A percentile compares a stretch with the other conserved stretches of the same genome.
Evolutionary conservation across 1,140 invertebrate species (phyloP).

Genomic region (Gonatopus flavifemur): DNA sequence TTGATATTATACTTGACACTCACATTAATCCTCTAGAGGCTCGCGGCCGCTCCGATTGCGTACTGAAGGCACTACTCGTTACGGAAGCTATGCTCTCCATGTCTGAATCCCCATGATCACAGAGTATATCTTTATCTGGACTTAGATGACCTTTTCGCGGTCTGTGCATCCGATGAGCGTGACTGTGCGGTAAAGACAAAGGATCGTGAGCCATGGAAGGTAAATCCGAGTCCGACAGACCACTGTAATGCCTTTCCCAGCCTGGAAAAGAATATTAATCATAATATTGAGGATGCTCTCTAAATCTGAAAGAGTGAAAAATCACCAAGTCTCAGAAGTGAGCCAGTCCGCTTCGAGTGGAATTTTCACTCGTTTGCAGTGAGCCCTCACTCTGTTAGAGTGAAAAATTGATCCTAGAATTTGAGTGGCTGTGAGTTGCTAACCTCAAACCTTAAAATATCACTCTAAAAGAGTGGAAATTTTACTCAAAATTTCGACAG

Average conservation of each 20-base stretch:
- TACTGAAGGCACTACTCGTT: constrained; percentile 88
- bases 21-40: constrained; percentile 72
- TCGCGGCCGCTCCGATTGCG: constrained; percentile 83
- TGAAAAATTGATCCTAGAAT: too few species aligned
- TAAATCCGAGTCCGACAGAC: constrained; percentile 80
- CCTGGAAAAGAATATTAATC: constrained; percentile 49
- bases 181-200: constrained; percentile 54
- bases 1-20: too few species aligned
- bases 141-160: constrained; percentile 62
- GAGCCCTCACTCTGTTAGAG: too few species aligned
- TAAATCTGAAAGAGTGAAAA: too few species aligned
- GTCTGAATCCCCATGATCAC: constrained; percentile 79
- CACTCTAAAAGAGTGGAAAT: too few species aligned
- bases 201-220: constrained; percentile 56
- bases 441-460: too few species aligned
- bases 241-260: constrained; percentile 78
- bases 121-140: constrained; percentile 71
- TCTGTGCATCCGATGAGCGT: constrained; percentile 59
- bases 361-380: too few species aligned
- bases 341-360: too few species aligned
- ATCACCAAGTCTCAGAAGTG: too few species aligned
- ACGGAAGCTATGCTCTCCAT: constrained; percentile 86
- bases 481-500: too few species aligned
- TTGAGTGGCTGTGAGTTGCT: too few species aligned
- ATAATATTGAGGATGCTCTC: too few species aligned